Base-by-base conservation (phyloP, 2,113 vertebrate species). In the Hiodon tergisus region DNA sequence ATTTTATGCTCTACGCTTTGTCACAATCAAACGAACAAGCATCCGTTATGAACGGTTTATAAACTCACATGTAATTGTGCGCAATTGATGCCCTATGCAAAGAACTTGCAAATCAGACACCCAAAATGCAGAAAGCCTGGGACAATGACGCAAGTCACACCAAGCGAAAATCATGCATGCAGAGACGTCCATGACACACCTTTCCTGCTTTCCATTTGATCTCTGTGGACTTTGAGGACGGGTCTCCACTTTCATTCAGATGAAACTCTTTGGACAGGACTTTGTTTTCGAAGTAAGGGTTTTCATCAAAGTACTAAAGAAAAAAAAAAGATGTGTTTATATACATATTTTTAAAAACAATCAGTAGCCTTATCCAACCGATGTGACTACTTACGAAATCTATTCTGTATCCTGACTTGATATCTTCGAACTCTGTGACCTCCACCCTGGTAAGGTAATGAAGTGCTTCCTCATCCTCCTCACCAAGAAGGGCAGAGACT, bases 361-460 rank as follows among this genome's bases (percentile, higher is more conserved):
- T 14, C n/a, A 4, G 63, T 52, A 55, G 52, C n/a, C 5, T 16
- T 0, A 5, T 60, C 6, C 5, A 63, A 11, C n/a, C 3, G 7
- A 3, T 31, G 0, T 66, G 46, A 0, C 47, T 81, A 93, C 94
- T 93, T 90, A 96, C 94, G 92, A 96, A 96, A 93, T 96, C 93
- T 96, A 95, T 96, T 95, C 94, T 96, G 93, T 95, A 95, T 89
- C 94, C 94, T 83, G 94, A 96, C 90, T 96, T 96, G 89, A 95
- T 96, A 82, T 95, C 94, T 93, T 95, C 94, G 84, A 95, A 96
- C 87, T 96, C 94, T 83, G 93, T 96, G 91, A 95, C 93, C 83
- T 96, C 94, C 13, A 95, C 94, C 89, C 94, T 93, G 87, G 93
- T 95, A 88, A 96, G 90, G 88, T 94, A 95, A 90, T 96, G 94